These are phyloP conservation scores for Limnephilus lunatus DNA, from an alignment of 2,888 invertebrate species.

Conservation along the genomic window DNA sequence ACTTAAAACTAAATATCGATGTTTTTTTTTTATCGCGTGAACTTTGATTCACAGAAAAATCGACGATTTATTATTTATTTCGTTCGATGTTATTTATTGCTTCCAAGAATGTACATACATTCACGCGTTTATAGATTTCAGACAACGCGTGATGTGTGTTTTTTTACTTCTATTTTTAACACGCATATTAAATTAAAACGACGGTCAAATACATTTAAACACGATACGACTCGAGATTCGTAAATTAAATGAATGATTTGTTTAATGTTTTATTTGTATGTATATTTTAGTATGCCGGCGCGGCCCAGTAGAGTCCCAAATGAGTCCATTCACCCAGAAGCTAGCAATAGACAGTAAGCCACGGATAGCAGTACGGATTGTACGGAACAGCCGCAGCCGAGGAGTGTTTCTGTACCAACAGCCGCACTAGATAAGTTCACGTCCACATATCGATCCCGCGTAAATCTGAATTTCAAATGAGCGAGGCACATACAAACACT, in stretches of 20 bases:
- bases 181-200: not conserved
- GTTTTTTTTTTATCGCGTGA: not conserved
- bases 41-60: not conserved
- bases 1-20: not conserved
- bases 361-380: no score
- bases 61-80: not conserved
- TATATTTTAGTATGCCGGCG: not conserved
- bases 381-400: not conserved
- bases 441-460: slow-evolving; percentile 66
- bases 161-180: not conserved
- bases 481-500: slow-evolving; percentile 55
- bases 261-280: not conserved
- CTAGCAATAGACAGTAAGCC: not conserved
- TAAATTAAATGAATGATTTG: not conserved
- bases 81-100: not conserved
- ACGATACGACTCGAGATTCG: not conserved
- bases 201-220: not conserved
- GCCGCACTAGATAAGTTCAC: slow-evolving; percentile 59
- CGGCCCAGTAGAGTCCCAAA: not conserved
- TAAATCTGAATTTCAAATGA: slow-evolving; percentile 67
- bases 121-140: not conserved
- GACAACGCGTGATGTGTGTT: not conserved
- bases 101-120: not conserved
- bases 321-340: slow-evolving; percentile 2
- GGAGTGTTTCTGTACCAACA: slow-evolving; percentile 19